These are phyloP conservation scores for Chondrosia reniformis DNA, from an alignment of 37 sponge, comb jelly and placozoan species.

Conservation along the genomic window DNA sequence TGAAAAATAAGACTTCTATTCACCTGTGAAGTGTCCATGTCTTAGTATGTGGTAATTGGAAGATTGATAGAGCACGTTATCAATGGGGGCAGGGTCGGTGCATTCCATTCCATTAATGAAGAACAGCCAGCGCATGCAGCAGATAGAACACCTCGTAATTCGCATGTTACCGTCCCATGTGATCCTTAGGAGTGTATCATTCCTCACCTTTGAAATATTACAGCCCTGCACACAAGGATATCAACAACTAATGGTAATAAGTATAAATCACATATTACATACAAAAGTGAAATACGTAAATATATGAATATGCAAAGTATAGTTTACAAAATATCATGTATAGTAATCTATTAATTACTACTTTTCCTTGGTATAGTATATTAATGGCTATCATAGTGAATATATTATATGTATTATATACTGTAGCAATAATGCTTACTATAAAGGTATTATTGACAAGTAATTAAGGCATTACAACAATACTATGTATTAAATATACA, in stretches of 20 bases:
- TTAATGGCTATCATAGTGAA: too few relatives aligned
- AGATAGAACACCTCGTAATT: conserved; percentile 35
- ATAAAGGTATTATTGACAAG: too few relatives aligned
- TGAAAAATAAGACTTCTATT: too few relatives aligned
- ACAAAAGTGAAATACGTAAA: not conserved
- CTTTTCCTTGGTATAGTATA: too few relatives aligned
- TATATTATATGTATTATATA: too few relatives aligned
- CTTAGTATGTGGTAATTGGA: conserved; percentile 11
- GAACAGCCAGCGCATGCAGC: conserved; percentile 70
- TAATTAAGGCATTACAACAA: too few relatives aligned
- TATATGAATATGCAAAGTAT: not conserved
- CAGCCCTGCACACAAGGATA: conserved; percentile 17
- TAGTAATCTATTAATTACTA: too few relatives aligned
- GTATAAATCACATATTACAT: not conserved
- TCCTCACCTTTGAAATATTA: conserved; percentile 5
- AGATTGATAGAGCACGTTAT: not conserved
- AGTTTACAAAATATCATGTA: too few relatives aligned
- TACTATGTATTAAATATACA: too few relatives aligned
- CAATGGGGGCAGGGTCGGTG: conserved; percentile 32
- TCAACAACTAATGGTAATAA: not conserved
- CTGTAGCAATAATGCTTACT: too few relatives aligned
- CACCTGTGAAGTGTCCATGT: not conserved
- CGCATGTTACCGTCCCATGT: conserved; percentile 70
- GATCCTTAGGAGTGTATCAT: conserved; percentile 50
- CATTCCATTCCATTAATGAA: conserved; percentile 57